Percentiles rank a stretch among this genome's conserved stretches.
Conservation (phyloP, 2,797 vertebrate species). For the Mallotus villosus region DNA sequence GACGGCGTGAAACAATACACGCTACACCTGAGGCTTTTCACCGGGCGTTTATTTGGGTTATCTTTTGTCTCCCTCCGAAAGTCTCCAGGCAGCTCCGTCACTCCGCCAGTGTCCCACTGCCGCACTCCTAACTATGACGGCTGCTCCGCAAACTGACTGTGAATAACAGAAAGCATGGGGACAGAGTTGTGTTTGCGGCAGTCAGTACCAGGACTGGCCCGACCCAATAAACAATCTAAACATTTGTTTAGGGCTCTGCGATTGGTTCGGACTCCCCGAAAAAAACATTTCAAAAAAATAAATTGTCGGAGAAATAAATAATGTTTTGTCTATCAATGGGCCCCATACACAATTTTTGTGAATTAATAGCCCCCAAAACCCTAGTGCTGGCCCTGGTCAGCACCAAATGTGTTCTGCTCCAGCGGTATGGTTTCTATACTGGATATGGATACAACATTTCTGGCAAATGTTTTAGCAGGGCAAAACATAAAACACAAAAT, state of each 20-base stretch:
- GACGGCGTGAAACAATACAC: not conserved
- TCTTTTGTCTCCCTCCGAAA: not conserved
- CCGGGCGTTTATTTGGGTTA: not conserved
- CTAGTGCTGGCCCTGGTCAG: too few species aligned
- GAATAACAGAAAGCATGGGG: not conserved
- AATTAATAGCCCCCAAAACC: too few species aligned
- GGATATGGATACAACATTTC: not conserved
- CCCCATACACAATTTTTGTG: too few species aligned
- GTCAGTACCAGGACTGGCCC: not conserved
- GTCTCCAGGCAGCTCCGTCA: not conserved
- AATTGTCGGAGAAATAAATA: too few species aligned
- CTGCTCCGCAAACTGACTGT: slow-evolving; percentile 6
- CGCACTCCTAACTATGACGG: not conserved
- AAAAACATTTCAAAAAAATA: too few species aligned
- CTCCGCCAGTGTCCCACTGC: not conserved
- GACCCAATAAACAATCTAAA: too few species aligned
- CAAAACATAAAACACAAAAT: too few species aligned
- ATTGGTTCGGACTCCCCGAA: too few species aligned
- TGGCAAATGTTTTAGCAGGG: not conserved
- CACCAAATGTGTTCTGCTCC: too few species aligned
- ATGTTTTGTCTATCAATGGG: too few species aligned
- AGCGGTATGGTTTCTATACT: not conserved
- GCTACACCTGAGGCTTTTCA: not conserved
- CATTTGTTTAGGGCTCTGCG: too few species aligned
- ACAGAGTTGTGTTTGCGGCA: not conserved